These are phyloP conservation scores for Callipepla squamata DNA, from an alignment of 2,113 vertebrate genomes.

Conservation along the genomic window DNA sequence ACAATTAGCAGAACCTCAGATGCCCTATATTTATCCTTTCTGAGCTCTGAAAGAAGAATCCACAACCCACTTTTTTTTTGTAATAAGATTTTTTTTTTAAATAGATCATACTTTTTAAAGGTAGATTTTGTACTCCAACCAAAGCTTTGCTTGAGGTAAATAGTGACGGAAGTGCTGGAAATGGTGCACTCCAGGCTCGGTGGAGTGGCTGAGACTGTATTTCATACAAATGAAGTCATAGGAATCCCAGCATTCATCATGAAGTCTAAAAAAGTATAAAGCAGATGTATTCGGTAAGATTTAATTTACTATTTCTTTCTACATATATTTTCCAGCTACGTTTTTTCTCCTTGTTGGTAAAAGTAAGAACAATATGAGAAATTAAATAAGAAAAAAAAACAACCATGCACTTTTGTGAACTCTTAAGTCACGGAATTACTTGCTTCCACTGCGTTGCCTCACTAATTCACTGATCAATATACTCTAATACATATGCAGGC, in stretches of 20 bases:
- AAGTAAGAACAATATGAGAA: background rate
- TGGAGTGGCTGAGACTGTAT: background rate
- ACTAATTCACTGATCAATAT: background rate
- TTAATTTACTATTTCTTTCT: background rate
- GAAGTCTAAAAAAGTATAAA: background rate
- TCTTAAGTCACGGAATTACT: background rate
- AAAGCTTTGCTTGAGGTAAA: background rate
- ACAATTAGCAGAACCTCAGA: background rate
- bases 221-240: background rate
- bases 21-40: background rate
- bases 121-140: background rate
- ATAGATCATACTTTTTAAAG: background rate
- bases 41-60: background rate
- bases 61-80: background rate
- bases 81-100: background rate
- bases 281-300: too few relatives aligned
- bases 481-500: background rate
- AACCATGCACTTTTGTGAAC: background rate
- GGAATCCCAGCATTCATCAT: background rate
- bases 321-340: background rate
- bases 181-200: background rate
- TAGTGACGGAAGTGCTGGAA: background rate
- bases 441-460: background rate
- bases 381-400: conserved; percentile 31
- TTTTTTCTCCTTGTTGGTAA: conserved; percentile 23